Percentiles rank a stretch among this genome's conserved stretches.
phyloP scores from a whole-genome alignment of 2,888 invertebrate genomes.

The Listrodromus nycthemerus region DNA sequence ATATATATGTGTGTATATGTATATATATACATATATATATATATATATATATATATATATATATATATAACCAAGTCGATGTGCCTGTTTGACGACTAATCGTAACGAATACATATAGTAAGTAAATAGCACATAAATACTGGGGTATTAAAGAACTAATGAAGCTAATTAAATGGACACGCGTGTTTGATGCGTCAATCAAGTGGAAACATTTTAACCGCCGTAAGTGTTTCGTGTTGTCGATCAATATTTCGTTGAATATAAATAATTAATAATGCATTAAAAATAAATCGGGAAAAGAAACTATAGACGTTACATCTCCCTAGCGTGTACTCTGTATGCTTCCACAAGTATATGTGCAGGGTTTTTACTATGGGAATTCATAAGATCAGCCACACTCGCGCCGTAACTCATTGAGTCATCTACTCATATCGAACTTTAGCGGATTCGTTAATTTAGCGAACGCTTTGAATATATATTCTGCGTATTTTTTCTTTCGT shows the following conservation, averaged over 20 bases:
- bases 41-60: too few relatives aligned
- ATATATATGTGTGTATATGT: conserved; percentile 1
- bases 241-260: conserved; percentile 43
- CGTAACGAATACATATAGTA: conserved; percentile 71
- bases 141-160: conserved; percentile 44
- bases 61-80: conserved; percentile 82
- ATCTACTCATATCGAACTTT: conserved; percentile 4
- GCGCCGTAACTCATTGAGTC: conserved; percentile 6
- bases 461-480: background rate
- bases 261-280: conserved; percentile 8
- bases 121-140: conserved; percentile 45
- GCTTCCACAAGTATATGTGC: conserved; percentile 72
- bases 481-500: background rate
- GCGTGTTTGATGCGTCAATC: conserved; percentile 40
- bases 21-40: conserved; percentile 74
- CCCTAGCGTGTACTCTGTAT: conserved; percentile 70
- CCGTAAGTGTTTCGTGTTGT: conserved; percentile 69
- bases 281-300: conserved; percentile 5
- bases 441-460: background rate
- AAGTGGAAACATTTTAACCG: conserved; percentile 68
- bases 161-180: conserved; percentile 52
- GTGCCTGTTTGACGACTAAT: conserved; percentile 83
- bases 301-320: conserved; percentile 11
- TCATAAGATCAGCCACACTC: background rate
- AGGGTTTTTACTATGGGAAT: conserved; percentile 1